Base-by-base conservation (phyloP, 2,113 vertebrate species). In the Eublepharis macularius region DNA sequence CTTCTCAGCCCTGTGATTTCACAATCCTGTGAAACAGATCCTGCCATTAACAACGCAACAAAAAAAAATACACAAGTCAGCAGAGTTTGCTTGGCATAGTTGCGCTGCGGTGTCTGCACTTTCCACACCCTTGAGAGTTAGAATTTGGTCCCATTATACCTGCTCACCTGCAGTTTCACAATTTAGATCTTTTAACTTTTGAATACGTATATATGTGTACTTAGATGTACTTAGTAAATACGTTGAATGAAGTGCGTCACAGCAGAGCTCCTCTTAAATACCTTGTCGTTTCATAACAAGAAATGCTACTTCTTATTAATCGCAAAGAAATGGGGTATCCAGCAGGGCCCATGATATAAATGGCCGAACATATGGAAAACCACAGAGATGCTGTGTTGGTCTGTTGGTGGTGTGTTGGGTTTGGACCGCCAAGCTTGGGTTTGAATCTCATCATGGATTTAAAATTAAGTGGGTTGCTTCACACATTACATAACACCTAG, bases 101-200 rank as follows among this genome's bases (percentile, higher is more conserved):
- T 3, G 24, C 11, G 0, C 26, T 11, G 24, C n/a, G 8, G 0
- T 0, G 51, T 24, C 32, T 0, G 0, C 0, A 19, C 8, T 86
- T 82, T 6, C 43, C 51, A 6, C 0, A 36, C 72, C 34, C 34
- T 73, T 0, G 4, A n/a, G 11, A 3, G 0, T 65, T 36, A 1
- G 0, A 0, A 54, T 24, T 17, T 1, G 80, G 49, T 47, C 54
- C 1, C 11, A 66, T 19, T 85, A 70, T 66, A 34, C 51, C 1
- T 41, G 43, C 47, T 41, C 65, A 24, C 69, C 87, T 82, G 74
- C 51, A 1, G 24, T 8, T 57, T 68, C 36, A n/a, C 39, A 57
- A 57, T 82, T 83, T 80, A 83, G 69, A 26, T 80, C 69, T 80
- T 32, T 41, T 83, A 77, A 83, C 57, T 68, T 77, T 80, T 73